Conservation (phyloP, 2,797 vertebrate genomes). For the Sorex maritimensis region DNA sequence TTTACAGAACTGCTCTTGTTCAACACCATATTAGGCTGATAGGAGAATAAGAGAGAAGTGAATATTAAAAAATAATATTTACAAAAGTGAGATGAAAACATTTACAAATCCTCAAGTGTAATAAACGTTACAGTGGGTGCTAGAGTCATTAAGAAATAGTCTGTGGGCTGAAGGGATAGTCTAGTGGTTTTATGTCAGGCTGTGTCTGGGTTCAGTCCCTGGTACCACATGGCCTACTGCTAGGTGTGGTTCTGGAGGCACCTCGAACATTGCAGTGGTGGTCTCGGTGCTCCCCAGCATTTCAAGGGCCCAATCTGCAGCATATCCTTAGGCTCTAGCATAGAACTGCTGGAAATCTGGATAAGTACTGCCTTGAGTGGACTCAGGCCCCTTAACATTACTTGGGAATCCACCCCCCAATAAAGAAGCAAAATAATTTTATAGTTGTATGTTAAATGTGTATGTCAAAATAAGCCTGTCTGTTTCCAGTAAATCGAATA, state of each 20-base stretch:
- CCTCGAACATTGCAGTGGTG: no score
- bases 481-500: constrained; percentile 18
- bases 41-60: constrained; percentile 29
- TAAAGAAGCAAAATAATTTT: not conserved
- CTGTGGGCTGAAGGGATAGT: no score
- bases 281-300: no score
- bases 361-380: not conserved
- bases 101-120: constrained; percentile 5
- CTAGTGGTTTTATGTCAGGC: no score
- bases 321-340: no score
- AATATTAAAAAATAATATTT: not conserved
- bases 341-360: no score
- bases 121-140: not conserved
- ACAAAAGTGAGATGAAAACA: constrained; percentile 38
- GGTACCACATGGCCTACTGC: no score
- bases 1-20: constrained; percentile 13
- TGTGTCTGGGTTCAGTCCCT: no score
- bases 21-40: not conserved
- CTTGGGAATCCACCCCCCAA: not conserved
- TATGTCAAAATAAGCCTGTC: not conserved
- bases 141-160: no score
- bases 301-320: no score
- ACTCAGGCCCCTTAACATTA: constrained; percentile 1
- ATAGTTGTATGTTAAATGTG: constrained; percentile 41
- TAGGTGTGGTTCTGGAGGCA: no score